Evolutionary conservation across 2,888 invertebrate genomes (phyloP).

Genomic region (Eupsilia transversa): DNA sequence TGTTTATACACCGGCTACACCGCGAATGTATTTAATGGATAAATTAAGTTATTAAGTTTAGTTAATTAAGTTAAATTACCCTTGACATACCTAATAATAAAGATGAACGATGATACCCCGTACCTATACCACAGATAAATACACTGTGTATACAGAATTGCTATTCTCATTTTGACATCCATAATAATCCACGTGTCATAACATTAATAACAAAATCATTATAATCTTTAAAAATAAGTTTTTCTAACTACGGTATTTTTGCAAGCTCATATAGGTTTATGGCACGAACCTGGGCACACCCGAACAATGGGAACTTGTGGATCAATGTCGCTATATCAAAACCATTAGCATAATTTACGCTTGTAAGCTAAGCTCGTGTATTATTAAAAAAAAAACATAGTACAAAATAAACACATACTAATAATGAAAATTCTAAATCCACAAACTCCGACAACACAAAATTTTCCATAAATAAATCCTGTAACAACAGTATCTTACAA

Average conservation of each 20-base stretch:
- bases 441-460: slow-evolving; percentile 6
- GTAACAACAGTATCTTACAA: slow-evolving; percentile 26
- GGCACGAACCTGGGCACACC: background rate
- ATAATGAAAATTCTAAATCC: background rate
- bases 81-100: background rate
- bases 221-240: background rate
- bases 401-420: background rate
- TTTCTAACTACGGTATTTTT: background rate
- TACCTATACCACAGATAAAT: too few relatives aligned
- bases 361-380: background rate
- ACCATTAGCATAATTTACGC: background rate
- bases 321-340: background rate
- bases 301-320: background rate
- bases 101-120: too few relatives aligned
- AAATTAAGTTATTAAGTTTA: background rate
- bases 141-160: background rate
- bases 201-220: background rate
- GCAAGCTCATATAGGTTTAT: background rate
- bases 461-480: slow-evolving; percentile 32
- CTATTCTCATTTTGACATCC: background rate
- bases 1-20: background rate
- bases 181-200: background rate
- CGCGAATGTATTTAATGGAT: background rate
- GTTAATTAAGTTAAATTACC: background rate
- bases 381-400: background rate